Percentiles rank a stretch among this genome's conserved stretches.
These are phyloP conservation scores for Charaxes varanes DNA, from an alignment of 1,140 invertebrate species.

Conservation along the genomic window DNA sequence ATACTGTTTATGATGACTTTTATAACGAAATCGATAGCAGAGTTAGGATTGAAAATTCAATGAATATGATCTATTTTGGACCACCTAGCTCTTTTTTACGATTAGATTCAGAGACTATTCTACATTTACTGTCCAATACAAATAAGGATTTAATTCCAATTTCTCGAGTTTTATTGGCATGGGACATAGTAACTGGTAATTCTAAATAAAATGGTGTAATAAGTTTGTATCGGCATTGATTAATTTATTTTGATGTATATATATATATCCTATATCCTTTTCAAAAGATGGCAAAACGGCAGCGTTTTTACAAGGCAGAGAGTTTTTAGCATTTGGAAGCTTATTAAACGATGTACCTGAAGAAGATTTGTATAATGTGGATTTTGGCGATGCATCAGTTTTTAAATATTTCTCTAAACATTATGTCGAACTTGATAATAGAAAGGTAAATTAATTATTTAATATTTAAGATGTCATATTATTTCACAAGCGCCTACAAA, in stretches of 20 bases:
- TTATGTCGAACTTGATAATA: constrained; percentile 33
- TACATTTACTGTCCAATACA: constrained; percentile 47
- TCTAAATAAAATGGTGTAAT: background rate
- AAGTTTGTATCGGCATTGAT: no score
- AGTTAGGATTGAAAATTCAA: constrained; percentile 40
- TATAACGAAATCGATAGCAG: constrained; percentile 55
- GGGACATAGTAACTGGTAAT: constrained; percentile 58
- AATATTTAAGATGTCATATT: background rate
- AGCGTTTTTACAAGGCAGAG: constrained; percentile 54
- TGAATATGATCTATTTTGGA: constrained; percentile 62
- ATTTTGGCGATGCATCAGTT: constrained; percentile 56
- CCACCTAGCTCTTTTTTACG: constrained; percentile 47
- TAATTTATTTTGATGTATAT: background rate
- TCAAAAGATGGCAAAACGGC: constrained; percentile 55
- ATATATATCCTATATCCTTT: background rate
- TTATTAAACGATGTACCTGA: constrained; percentile 54
- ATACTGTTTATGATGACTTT: constrained; percentile 39
- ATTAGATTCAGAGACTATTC: constrained; percentile 51
- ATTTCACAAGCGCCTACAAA: no score
- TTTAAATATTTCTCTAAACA: constrained; percentile 45
- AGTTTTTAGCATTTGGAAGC: constrained; percentile 46
- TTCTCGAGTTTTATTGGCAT: constrained; percentile 39
- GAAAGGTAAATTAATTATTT: constrained; percentile 34
- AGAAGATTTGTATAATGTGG: constrained; percentile 59
- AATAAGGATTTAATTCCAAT: constrained; percentile 51